Percentiles rank a stretch among this genome's conserved stretches.
phyloP scores from a whole-genome alignment of 1,140 invertebrate species.

The Neotoxoptera formosana region DNA sequence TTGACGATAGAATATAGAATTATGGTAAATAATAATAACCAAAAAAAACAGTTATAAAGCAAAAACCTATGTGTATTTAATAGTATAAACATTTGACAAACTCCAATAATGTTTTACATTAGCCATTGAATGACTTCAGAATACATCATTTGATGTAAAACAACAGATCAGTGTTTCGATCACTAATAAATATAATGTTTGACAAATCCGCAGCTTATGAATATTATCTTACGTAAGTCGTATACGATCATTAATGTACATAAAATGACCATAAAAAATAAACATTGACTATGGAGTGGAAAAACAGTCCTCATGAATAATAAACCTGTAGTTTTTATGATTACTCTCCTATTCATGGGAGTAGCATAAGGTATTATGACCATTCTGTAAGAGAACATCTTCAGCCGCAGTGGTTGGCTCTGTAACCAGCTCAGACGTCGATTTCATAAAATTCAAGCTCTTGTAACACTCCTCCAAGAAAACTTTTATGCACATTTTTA shows the following conservation, averaged over 20 bases:
- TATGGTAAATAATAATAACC: not conserved
- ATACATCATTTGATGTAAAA: too few species aligned
- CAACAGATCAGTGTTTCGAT: not conserved
- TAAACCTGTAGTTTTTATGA: constrained; percentile 1
- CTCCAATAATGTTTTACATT: too few species aligned
- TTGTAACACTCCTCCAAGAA: not conserved
- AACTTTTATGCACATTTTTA: not conserved
- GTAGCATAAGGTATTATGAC: not conserved
- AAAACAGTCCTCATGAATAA: constrained; percentile 33
- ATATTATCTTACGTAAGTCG: not conserved
- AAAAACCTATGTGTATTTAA: not conserved
- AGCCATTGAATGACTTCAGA: too few species aligned
- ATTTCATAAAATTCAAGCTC: too few species aligned
- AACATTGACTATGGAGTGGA: not conserved
- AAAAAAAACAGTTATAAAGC: not conserved
- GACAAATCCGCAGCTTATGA: not conserved
- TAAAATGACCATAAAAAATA: not conserved
- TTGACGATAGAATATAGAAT: not conserved
- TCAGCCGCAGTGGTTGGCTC: too few species aligned
- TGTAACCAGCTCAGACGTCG: not conserved
- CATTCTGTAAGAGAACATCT: not conserved
- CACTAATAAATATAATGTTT: not conserved
- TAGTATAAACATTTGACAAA: not conserved
- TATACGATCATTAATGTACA: not conserved
- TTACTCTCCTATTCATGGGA: not conserved